Base-by-base conservation (phyloP, 2,888 invertebrate species). In the Lasius fuliginosus region DNA sequence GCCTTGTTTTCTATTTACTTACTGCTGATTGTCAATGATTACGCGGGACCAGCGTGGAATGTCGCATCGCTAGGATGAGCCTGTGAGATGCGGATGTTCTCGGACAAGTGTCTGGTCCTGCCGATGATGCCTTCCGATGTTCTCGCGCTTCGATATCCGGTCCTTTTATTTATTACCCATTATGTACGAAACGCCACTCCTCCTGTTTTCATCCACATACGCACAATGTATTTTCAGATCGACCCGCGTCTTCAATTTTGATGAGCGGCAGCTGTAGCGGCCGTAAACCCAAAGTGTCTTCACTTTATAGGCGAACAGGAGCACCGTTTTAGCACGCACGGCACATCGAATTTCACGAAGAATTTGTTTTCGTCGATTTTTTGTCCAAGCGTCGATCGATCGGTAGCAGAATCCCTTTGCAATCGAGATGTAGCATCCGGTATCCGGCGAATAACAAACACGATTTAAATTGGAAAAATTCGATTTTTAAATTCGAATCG, bases 21-120 rank as follows among this genome's bases (percentile, higher is more conserved):
- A 92, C 91, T 92, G 89, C 69, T 85, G 69, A 82, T 86, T 88
- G 90, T 92, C 89, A 92, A 87, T 89, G 90, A 91, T 87, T 90
- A 89, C 85, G 84, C 83, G 85, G 87, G 83, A 88, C 85, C 85
- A 82, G 60, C 83, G 86, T 86, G 87, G 86, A 88, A 87, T 89
- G 88, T 84, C 83, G 91, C 92, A 92, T 92, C 84, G 86, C 87
- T 88, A 82, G 77, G 68, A 46, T n/a, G 71, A 73, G 79, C 62
- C 82, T 81, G 82, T 62, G 74, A 67, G 64, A 74, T 81, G 87
- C 82, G 83, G 71, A 84, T 81, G 67, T 40, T 40, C 36, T 5
- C 23, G 62, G 18, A 76, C 77, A 30, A 40, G 82, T 42, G 30
- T 36, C 58, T n/a, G 60, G 36, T 49, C 73, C 67, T 76, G 62